phyloP scores from a whole-genome alignment of 2,888 invertebrate genomes.

The Nymphalis c-album region DNA sequence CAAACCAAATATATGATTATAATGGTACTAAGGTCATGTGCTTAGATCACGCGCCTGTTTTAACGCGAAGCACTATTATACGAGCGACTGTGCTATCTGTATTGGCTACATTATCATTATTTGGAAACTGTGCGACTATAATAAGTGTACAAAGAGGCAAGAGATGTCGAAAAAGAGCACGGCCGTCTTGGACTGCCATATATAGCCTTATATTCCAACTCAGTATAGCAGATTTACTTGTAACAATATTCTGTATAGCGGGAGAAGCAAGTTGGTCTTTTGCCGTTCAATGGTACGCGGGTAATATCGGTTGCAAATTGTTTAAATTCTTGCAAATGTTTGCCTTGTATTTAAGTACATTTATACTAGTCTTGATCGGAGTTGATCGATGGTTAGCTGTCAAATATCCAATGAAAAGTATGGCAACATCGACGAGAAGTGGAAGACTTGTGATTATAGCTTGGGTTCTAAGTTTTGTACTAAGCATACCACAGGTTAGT shows the following conservation, averaged over 20 bases:
- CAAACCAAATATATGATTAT: conserved; percentile 50
- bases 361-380: conserved; percentile 90
- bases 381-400: conserved; percentile 91
- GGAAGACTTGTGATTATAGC: conserved; percentile 84
- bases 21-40: conserved; percentile 69
- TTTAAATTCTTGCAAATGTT: conserved; percentile 92
- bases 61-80: conserved; percentile 83
- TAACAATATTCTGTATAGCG: conserved; percentile 89
- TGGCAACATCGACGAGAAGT: conserved; percentile 85
- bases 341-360: conserved; percentile 90
- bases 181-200: conserved; percentile 86
- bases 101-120: conserved; percentile 87
- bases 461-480: conserved; percentile 87
- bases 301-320: conserved; percentile 88
- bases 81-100: conserved; percentile 85
- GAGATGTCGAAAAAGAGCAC: conserved; percentile 76
- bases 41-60: conserved; percentile 85
- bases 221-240: conserved; percentile 90
- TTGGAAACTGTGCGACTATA: conserved; percentile 89
- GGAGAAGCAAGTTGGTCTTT: conserved; percentile 91
- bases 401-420: conserved; percentile 88
- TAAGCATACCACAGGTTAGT: conserved; percentile 91
- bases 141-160: conserved; percentile 87
- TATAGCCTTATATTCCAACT: conserved; percentile 90
- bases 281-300: conserved; percentile 90